Evolutionary conservation across 1,140 invertebrate genomes (phyloP).

Genomic region (Diabrotica undecimpunctata): DNA sequence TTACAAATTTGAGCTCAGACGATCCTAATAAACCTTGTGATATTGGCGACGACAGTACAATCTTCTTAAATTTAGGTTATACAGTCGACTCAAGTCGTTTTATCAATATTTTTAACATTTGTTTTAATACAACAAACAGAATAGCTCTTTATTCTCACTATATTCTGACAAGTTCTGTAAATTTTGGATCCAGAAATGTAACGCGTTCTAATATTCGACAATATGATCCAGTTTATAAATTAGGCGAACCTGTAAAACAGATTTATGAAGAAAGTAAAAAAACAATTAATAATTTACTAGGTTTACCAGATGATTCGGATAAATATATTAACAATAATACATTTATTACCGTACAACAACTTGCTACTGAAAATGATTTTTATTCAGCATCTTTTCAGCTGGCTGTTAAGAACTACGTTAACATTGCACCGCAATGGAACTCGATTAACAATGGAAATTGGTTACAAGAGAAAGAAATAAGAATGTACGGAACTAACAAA

Average conservation of each 20-base stretch:
- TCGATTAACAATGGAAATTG: conserved; percentile 57
- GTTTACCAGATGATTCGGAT: background rate
- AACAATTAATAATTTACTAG: background rate
- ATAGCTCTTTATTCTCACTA: background rate
- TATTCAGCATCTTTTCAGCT: background rate
- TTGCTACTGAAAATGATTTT: background rate
- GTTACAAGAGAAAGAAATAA: conserved; percentile 49
- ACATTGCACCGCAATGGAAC: conserved; percentile 58
- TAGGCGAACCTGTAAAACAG: background rate
- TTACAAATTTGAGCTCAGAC: background rate
- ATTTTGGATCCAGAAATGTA: background rate
- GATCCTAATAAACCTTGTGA: background rate
- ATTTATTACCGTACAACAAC: background rate
- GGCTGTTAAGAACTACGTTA: conserved; percentile 46
- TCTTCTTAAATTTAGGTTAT: background rate
- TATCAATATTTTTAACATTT: background rate
- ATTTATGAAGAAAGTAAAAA: background rate
- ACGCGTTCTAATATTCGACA: background rate
- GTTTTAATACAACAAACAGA: background rate
- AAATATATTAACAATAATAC: background rate
- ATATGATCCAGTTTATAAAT: background rate
- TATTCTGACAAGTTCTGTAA: background rate
- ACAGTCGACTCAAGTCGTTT: background rate
- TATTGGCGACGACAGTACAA: background rate
- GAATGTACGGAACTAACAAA: conserved; percentile 41